These are phyloP conservation scores for Cecidostiba fungosa DNA, from an alignment of 2,888 invertebrate genomes.

Conservation along the genomic window DNA sequence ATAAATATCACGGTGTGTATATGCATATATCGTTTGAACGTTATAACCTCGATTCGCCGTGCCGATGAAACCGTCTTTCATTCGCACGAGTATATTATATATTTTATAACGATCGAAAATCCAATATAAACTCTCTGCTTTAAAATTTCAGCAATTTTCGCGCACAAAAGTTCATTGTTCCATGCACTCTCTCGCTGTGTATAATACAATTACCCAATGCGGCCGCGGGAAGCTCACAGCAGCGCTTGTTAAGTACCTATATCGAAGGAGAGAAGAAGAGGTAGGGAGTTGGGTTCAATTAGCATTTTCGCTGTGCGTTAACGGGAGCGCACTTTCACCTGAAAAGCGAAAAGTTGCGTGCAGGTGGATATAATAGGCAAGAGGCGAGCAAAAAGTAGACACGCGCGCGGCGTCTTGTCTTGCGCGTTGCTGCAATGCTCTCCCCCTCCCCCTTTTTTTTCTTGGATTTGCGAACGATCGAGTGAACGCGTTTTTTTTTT, in stretches of 20 bases:
- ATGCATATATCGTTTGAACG: too few relatives aligned
- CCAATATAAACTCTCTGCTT: neutral
- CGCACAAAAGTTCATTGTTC: constrained; percentile 12
- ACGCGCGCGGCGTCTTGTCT: constrained; percentile 17
- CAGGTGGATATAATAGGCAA: neutral
- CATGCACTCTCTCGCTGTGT: neutral
- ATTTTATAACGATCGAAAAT: neutral
- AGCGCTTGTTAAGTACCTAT: neutral
- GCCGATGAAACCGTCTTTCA: too few relatives aligned
- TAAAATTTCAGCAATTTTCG: neutral
- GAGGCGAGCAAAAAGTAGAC: constrained; percentile 5
- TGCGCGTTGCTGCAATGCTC: neutral
- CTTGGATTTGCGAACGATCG: too few relatives aligned
- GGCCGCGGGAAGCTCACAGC: neutral
- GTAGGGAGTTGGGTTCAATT: constrained; percentile 33
- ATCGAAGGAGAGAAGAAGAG: neutral
- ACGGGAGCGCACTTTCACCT: constrained; percentile 49
- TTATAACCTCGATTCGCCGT: too few relatives aligned
- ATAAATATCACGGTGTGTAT: neutral
- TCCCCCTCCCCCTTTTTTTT: neutral
- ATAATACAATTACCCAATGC: neutral
- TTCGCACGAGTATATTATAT: too few relatives aligned
- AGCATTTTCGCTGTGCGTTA: constrained; percentile 40
- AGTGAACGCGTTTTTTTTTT: too few relatives aligned
- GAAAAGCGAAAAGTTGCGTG: constrained; percentile 45